Conservation (phyloP, 2,113 vertebrate species). For the Meleagris gallopavo region DNA sequence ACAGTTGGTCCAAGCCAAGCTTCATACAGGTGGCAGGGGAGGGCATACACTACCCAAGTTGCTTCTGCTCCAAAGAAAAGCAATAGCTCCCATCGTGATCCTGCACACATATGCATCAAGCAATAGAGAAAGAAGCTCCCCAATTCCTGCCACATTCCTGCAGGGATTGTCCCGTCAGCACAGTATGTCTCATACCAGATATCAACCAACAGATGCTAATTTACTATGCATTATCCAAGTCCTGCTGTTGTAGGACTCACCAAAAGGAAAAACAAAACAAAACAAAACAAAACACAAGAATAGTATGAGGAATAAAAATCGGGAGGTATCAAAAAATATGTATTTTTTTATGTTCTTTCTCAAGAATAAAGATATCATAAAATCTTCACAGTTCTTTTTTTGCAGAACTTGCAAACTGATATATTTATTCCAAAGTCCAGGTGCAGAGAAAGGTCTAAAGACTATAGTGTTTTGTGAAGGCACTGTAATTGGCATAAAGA, state of each 20-base stretch:
- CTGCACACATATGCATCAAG: accelerated
- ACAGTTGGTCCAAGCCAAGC: not conserved
- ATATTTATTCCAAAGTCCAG: not conserved
- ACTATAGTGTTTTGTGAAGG: not conserved
- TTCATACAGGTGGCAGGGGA: no score
- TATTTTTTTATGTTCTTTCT: not conserved
- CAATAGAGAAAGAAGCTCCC: not conserved
- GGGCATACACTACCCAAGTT: no score
- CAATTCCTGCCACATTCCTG: not conserved
- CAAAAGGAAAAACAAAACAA: not conserved
- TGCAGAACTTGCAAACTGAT: not conserved
- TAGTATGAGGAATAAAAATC: not conserved
- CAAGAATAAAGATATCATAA: not conserved
- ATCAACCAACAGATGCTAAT: not conserved
- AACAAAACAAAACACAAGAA: not conserved
- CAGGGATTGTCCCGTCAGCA: not conserved
- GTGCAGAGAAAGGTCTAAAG: not conserved
- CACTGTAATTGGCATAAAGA: not conserved
- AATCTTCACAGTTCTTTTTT: not conserved
- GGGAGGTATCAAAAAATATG: not conserved
- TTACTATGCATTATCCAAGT: not conserved
- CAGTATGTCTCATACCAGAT: not conserved
- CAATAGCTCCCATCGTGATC: not conserved
- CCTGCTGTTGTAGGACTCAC: not conserved
- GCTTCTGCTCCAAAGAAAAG: not conserved